phyloP scores from a whole-genome alignment of 2,113 vertebrate species.

The Caloenas nicobarica region DNA sequence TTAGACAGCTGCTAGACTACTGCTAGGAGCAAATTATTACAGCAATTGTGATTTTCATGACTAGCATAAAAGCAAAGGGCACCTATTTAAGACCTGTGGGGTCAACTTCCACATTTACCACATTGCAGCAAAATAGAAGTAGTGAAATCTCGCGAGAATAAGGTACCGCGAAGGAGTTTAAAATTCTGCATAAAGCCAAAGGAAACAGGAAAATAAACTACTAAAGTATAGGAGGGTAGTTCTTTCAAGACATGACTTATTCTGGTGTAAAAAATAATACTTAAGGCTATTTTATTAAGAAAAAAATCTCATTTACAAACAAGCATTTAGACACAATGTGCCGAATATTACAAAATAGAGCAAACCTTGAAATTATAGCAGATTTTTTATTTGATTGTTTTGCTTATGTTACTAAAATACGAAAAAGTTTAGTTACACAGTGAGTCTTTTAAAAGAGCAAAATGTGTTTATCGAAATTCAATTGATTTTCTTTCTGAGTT shows the following conservation, averaged over 20 bases:
- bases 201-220: not conserved
- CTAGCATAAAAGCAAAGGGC: constrained; percentile 61
- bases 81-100: constrained; percentile 35
- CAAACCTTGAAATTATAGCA: not conserved
- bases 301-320: not conserved
- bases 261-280: not conserved
- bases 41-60: constrained; percentile 66
- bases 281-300: not conserved
- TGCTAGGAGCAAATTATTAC: constrained; percentile 74
- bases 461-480: not conserved
- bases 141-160: constrained; percentile 1
- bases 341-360: not conserved
- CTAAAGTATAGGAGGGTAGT: not conserved
- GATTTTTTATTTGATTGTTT: not conserved
- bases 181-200: not conserved
- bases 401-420: not conserved
- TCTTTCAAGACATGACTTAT: not conserved
- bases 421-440: not conserved
- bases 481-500: not conserved
- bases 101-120: constrained; percentile 58
- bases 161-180: not conserved
- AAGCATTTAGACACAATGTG: not conserved
- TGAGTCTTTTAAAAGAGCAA: not conserved
- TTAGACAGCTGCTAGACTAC: constrained; percentile 77
- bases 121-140: constrained; percentile 7